phyloP scores from a whole-genome alignment of 2,888 invertebrate genomes.

The Pteria penguin region DNA sequence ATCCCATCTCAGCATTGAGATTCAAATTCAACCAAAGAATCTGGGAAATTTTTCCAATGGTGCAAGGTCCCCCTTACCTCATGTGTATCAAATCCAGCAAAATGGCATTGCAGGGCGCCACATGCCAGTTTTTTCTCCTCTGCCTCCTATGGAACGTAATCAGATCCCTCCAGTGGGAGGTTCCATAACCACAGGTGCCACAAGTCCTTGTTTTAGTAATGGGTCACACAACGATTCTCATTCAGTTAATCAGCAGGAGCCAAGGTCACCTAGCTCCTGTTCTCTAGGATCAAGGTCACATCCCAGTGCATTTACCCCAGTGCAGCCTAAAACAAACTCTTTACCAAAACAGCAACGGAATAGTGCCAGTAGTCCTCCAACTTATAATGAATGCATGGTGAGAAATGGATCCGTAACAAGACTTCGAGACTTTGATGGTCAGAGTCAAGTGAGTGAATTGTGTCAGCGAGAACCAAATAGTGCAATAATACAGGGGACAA shows the following conservation, averaged over 20 bases:
- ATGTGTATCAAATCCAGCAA: constrained; percentile 29
- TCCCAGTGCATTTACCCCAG: constrained; percentile 70
- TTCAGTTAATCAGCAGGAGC: constrained; percentile 55
- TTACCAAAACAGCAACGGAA: constrained; percentile 59
- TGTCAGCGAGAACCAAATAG: constrained; percentile 22
- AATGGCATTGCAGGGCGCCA: constrained; percentile 26
- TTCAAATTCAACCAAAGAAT: constrained; percentile 67
- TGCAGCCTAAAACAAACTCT: constrained; percentile 68
- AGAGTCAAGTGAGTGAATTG: constrained; percentile 64
- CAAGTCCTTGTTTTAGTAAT: constrained; percentile 50
- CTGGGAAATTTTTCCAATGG: constrained; percentile 38
- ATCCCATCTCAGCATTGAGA: constrained; percentile 71
- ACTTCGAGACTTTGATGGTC: constrained; percentile 70
- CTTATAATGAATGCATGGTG: constrained; percentile 52
- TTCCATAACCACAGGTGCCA: constrained; percentile 30
- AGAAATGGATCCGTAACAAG: constrained; percentile 64
- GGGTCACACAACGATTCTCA: constrained; percentile 53
- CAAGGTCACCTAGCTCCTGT: constrained; percentile 67
- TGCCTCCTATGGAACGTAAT: constrained; percentile 48
- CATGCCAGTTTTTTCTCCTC: constrained; percentile 35
- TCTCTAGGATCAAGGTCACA: constrained; percentile 61
- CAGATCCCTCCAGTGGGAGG: constrained; percentile 53
- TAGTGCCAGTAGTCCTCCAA: constrained; percentile 41
- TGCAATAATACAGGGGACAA: constrained; percentile 18
- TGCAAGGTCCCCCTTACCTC: constrained; percentile 38